Evolutionary conservation across 2,888 invertebrate genomes (phyloP).

Genomic region (Parnassius mnemosyne): DNA sequence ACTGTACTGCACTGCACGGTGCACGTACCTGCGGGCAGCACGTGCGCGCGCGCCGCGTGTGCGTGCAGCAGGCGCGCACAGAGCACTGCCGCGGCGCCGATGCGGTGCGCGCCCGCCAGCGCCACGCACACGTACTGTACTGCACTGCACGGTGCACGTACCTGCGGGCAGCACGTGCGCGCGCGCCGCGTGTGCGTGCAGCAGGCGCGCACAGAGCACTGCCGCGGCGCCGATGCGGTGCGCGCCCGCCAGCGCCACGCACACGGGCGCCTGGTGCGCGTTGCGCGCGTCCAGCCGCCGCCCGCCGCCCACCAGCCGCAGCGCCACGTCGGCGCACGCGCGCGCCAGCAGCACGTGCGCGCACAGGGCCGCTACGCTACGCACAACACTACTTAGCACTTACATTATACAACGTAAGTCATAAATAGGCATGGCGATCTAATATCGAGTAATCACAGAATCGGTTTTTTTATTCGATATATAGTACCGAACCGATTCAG

Average conservation of each 20-base stretch:
- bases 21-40: conserved; percentile 28
- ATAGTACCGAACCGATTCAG: no score
- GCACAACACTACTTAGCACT: background rate
- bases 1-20: conserved; percentile 78
- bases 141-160: conserved; percentile 53
- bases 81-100: conserved; percentile 88
- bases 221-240: conserved; percentile 74
- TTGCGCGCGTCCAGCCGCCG: conserved; percentile 92
- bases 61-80: conserved; percentile 91
- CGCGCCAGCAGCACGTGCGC: conserved; percentile 89
- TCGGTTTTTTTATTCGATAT: no score
- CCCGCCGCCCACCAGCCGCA: conserved; percentile 88
- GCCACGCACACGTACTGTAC: conserved; percentile 86
- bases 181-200: conserved; percentile 90
- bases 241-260: conserved; percentile 85
- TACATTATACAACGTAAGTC: no score
- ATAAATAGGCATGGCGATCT: no score
- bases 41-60: conserved; percentile 85
- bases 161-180: conserved; percentile 44
- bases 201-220: conserved; percentile 83
- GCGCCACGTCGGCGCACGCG: conserved; percentile 91
- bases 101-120: conserved; percentile 90
- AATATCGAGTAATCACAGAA: no score
- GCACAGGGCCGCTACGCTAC: conserved; percentile 82
- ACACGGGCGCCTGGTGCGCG: conserved; percentile 92